Evolutionary conservation across 2,797 vertebrate species (phyloP).

Genomic region (Chlorospingus semifuscus): DNA sequence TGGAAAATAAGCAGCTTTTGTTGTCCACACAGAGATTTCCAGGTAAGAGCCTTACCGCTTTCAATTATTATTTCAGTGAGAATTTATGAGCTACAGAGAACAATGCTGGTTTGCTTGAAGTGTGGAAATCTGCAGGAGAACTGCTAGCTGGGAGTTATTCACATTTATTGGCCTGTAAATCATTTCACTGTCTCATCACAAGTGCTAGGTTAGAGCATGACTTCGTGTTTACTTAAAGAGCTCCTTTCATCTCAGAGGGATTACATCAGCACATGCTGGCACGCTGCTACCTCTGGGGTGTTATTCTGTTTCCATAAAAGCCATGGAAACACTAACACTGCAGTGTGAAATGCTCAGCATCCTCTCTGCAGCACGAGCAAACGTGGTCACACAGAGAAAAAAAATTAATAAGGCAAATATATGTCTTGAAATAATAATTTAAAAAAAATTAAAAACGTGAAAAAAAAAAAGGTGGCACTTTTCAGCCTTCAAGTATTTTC

Average conservation of each 20-base stretch:
- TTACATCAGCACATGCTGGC: conserved; percentile 26
- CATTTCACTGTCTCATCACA: not conserved
- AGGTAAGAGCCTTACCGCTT: not conserved
- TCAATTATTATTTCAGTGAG: not conserved
- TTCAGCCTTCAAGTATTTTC: not conserved
- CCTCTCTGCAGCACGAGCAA: not conserved
- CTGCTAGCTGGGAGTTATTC: not conserved
- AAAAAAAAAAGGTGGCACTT: not conserved
- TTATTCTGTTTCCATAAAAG: not conserved
- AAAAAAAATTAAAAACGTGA: too few species aligned
- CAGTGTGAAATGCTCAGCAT: not conserved
- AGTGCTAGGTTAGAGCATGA: not conserved
- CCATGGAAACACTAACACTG: not conserved
- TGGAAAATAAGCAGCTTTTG: not conserved
- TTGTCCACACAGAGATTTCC: not conserved
- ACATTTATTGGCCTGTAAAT: not conserved
- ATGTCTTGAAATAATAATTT: not conserved
- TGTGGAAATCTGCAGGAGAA: not conserved
- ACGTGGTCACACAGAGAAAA: not conserved
- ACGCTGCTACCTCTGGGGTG: not conserved
- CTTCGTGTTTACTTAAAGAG: not conserved
- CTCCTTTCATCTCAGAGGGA: conserved; percentile 5
- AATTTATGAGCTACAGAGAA: not conserved
- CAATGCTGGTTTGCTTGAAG: not conserved
- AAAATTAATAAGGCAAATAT: not conserved